Conservation (phyloP, 2,113 vertebrate species). For the Setophaga kirtlandii region DNA sequence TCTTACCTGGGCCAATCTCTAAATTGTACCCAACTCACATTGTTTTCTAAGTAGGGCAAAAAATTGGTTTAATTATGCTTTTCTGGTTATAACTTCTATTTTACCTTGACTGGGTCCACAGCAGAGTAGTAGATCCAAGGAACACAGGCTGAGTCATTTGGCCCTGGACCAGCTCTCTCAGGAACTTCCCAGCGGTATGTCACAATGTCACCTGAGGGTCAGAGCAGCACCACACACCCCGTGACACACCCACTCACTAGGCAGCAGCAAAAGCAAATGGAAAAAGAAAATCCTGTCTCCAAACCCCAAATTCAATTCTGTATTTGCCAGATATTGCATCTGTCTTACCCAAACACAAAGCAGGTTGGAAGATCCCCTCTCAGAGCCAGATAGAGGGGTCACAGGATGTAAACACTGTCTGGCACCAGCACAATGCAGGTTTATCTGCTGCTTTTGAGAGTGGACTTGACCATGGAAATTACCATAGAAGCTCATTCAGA, state of each 20-base stretch:
- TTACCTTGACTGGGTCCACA: conserved; percentile 80
- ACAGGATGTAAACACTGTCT: no score
- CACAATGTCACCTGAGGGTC: conserved; percentile 69
- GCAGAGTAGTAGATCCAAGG: conserved; percentile 80
- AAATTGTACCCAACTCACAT: not conserved
- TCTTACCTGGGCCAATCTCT: not conserved
- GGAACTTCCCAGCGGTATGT: conserved; percentile 77
- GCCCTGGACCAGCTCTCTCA: conserved; percentile 76
- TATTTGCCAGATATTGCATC: not conserved
- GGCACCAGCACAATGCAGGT: not conserved
- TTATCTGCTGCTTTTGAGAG: not conserved
- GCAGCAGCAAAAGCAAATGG: not conserved
- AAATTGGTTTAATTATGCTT: not conserved
- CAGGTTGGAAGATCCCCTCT: not conserved
- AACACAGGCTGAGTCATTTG: conserved; percentile 76
- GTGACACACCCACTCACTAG: not conserved
- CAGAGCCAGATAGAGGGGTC: not conserved
- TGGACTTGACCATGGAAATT: not conserved
- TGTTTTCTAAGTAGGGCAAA: not conserved
- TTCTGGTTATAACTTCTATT: not conserved
- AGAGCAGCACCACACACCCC: not conserved
- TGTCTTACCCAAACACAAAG: not conserved
- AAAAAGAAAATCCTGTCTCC: not conserved
- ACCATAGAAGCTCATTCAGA: not conserved
- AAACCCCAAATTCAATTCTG: not conserved